Evolutionary conservation across 2,888 invertebrate genomes (phyloP).

Genomic region (Tinea trinotella): DNA sequence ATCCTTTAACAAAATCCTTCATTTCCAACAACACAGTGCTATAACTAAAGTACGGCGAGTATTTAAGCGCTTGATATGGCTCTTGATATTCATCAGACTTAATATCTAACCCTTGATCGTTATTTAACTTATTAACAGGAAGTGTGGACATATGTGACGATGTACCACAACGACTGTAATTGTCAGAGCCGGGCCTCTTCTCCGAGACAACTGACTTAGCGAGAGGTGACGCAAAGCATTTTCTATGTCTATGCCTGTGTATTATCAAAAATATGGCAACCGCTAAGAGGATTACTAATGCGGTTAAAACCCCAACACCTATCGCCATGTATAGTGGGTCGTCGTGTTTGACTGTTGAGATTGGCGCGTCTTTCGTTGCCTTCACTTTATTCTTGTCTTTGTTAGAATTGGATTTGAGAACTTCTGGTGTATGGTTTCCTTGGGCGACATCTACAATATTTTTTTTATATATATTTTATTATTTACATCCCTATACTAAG

Average conservation of each 20-base stretch:
- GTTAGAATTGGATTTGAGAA: slow-evolving; percentile 65
- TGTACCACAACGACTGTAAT: slow-evolving; percentile 67
- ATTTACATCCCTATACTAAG: too few relatives aligned
- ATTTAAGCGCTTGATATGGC: slow-evolving; percentile 83
- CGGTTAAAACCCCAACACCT: slow-evolving; percentile 82
- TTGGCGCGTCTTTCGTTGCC: slow-evolving; percentile 72
- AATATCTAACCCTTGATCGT: slow-evolving; percentile 71
- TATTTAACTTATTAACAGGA: slow-evolving; percentile 65
- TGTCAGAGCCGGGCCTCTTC: slow-evolving; percentile 70
- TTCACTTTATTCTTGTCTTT: slow-evolving; percentile 62
- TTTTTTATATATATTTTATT: too few relatives aligned
- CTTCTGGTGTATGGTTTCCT: slow-evolving; percentile 82
- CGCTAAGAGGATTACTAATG: slow-evolving; percentile 79
- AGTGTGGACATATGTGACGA: slow-evolving; percentile 62
- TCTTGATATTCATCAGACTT: slow-evolving; percentile 84
- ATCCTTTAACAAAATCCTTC: slow-evolving; percentile 76
- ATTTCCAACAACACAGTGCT: slow-evolving; percentile 83
- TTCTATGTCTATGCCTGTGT: slow-evolving; percentile 79
- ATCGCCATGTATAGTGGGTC: slow-evolving; percentile 83
- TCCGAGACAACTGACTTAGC: slow-evolving; percentile 59
- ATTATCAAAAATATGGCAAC: slow-evolving; percentile 81
- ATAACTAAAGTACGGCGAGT: slow-evolving; percentile 83
- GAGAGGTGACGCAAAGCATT: slow-evolving; percentile 81
- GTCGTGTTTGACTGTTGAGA: slow-evolving; percentile 77
- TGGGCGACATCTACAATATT: slow-evolving; percentile 74